Percentiles rank a stretch among this genome's conserved stretches.
These are phyloP conservation scores for Ovis aries DNA, from an alignment of 2,113 vertebrate species.

Conservation along the genomic window DNA sequence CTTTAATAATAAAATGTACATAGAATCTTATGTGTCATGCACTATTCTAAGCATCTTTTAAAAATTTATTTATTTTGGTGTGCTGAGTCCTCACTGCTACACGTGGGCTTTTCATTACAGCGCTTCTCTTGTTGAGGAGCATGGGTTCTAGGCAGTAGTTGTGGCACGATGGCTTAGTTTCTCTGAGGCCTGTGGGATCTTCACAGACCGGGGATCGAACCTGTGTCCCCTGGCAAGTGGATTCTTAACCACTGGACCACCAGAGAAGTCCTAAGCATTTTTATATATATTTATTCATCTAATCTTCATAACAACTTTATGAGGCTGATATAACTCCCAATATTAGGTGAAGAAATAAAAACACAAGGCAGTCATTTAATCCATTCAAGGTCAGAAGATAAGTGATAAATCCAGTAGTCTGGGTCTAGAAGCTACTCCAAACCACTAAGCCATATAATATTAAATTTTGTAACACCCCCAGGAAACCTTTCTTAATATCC, in stretches of 20 bases:
- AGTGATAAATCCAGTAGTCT: neutral
- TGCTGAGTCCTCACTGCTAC: neutral
- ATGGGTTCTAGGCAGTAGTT: neutral
- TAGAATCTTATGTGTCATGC: neutral
- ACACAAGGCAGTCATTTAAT: neutral
- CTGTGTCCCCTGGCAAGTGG: neutral
- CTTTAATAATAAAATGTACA: neutral
- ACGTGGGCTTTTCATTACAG: neutral
- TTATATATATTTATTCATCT: neutral
- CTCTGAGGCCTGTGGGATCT: neutral
- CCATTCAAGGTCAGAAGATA: neutral
- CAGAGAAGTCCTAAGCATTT: neutral
- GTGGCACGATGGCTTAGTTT: neutral
- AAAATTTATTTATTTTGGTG: neutral
- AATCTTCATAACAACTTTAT: conserved; percentile 1
- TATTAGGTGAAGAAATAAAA: conserved; percentile 15
- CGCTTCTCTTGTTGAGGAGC: neutral
- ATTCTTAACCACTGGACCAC: neutral
- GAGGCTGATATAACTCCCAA: neutral
- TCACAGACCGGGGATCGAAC: neutral
- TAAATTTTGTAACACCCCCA: neutral
- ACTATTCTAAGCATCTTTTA: neutral
- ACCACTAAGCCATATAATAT: neutral
- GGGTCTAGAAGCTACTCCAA: neutral
- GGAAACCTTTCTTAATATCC: neutral